These are phyloP conservation scores for Melozone crissalis DNA, from an alignment of 2,113 vertebrate species.

Conservation along the genomic window DNA sequence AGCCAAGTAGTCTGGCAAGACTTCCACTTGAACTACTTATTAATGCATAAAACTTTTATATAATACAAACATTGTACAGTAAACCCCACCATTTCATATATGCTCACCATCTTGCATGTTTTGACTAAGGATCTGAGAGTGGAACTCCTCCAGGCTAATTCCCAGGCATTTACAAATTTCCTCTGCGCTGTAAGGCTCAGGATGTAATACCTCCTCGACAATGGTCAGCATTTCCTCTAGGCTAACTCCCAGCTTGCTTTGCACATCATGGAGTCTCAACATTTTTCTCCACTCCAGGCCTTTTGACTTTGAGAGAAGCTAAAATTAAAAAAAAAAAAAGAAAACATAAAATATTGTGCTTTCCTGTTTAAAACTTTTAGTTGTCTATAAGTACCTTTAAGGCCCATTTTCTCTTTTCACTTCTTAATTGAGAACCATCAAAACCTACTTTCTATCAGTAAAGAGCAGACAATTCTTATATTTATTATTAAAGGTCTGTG, in stretches of 20 bases:
- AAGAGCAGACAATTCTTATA: background rate
- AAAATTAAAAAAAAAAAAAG: conserved; percentile 1
- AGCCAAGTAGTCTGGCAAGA: background rate
- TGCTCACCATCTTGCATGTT: conserved; percentile 88
- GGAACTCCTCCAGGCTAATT: conserved; percentile 82
- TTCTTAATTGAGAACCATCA: background rate
- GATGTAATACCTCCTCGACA: conserved; percentile 86
- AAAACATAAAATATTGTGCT: background rate
- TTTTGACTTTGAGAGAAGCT: conserved; percentile 81
- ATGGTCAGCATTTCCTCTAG: conserved; percentile 88
- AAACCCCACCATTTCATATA: background rate
- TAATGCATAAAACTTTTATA: background rate
- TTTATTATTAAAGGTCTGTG: background rate
- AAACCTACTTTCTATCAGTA: background rate
- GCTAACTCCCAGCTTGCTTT: conserved; percentile 77
- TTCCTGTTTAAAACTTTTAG: background rate
- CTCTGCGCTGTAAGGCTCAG: conserved; percentile 86
- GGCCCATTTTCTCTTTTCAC: background rate
- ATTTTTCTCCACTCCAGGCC: conserved; percentile 74
- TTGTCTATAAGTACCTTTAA: background rate
- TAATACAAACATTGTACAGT: background rate
- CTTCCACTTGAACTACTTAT: background rate
- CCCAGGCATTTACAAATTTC: conserved; percentile 88
- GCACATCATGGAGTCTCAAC: conserved; percentile 85
- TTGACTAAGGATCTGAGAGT: conserved; percentile 79